A percentile compares a stretch with the other conserved stretches of the same genome.
phyloP scores from a whole-genome alignment of 2,113 vertebrate species.

The Clarias macrocephalus region DNA sequence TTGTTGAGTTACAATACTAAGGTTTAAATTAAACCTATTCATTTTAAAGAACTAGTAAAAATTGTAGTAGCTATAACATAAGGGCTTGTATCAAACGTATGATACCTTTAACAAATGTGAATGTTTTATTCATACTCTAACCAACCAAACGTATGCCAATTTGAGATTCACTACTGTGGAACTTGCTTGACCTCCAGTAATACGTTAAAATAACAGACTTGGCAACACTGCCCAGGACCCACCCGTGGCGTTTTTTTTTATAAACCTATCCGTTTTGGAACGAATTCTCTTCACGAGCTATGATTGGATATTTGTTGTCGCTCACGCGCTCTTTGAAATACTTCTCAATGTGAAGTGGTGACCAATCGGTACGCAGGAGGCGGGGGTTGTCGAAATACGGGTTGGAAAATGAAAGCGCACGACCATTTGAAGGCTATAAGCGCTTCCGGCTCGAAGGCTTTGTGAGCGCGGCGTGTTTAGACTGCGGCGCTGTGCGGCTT shows the following conservation, averaged over 20 bases:
- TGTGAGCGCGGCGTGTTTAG: conserved; percentile 32
- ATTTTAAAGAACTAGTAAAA: neutral
- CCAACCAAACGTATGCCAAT: neutral
- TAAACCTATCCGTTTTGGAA: neutral
- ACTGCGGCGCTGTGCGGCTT: conserved; percentile 6
- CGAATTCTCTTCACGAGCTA: neutral
- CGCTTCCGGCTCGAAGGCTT: conserved; percentile 29
- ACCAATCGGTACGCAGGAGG: neutral
- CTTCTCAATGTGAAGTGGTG: neutral
- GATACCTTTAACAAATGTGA: neutral
- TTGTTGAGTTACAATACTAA: neutral
- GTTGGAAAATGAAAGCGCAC: neutral
- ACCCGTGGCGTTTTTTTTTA: neutral
- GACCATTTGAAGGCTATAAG: neutral
- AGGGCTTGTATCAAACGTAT: neutral
- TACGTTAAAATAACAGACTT: neutral
- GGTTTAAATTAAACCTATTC: neutral
- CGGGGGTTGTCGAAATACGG: neutral
- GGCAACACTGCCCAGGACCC: neutral
- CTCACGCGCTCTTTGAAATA: neutral
- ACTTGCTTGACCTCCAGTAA: neutral
- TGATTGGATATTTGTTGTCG: neutral
- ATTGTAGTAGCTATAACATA: neutral
- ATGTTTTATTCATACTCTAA: neutral
- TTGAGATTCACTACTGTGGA: neutral